Percentiles rank a stretch among this genome's conserved stretches.
These are phyloP conservation scores for Drosophila bocqueti DNA, from an alignment of 1,140 invertebrate genomes.

Conservation along the genomic window DNA sequence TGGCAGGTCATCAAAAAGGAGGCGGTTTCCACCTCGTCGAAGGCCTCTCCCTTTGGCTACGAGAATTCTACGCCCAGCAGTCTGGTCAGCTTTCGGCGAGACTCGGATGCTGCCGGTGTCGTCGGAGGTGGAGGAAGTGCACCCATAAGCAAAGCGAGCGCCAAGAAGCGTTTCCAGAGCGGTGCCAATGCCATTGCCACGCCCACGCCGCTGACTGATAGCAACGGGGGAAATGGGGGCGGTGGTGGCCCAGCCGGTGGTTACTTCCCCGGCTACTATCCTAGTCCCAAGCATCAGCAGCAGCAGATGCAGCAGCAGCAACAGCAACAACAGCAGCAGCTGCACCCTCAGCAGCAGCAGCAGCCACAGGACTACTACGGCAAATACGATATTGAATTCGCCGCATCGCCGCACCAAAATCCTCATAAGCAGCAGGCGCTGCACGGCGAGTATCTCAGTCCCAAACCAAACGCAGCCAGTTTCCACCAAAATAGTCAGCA, in stretches of 20 bases:
- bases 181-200: constrained; percentile 62
- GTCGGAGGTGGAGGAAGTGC: constrained; percentile 31
- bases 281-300: constrained; percentile 61
- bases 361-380: constrained; percentile 77
- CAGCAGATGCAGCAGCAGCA: constrained; percentile 61
- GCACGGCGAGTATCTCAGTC: constrained; percentile 78
- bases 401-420: constrained; percentile 64
- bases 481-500: constrained; percentile 73
- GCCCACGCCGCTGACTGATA: constrained; percentile 41
- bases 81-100: constrained; percentile 71
- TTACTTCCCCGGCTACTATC: constrained; percentile 78
- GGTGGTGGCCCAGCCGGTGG: constrained; percentile 30
- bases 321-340: constrained; percentile 17
- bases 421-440: constrained; percentile 63
- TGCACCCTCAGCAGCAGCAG: constrained; percentile 61
- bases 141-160: constrained; percentile 37
- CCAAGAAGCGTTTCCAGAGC: constrained; percentile 72
- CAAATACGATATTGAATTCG: constrained; percentile 83
- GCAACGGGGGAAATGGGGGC: constrained; percentile 20
- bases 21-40: constrained; percentile 80
- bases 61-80: constrained; percentile 65
- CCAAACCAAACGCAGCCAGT: constrained; percentile 61
- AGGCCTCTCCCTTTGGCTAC: constrained; percentile 75
- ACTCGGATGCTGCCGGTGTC: constrained; percentile 60
- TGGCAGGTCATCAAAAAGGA: constrained; percentile 81